A percentile compares a stretch with the other conserved stretches of the same genome.
These are phyloP conservation scores for Dryobotodes eremita DNA, from an alignment of 2,888 invertebrate genomes.

Conservation along the genomic window DNA sequence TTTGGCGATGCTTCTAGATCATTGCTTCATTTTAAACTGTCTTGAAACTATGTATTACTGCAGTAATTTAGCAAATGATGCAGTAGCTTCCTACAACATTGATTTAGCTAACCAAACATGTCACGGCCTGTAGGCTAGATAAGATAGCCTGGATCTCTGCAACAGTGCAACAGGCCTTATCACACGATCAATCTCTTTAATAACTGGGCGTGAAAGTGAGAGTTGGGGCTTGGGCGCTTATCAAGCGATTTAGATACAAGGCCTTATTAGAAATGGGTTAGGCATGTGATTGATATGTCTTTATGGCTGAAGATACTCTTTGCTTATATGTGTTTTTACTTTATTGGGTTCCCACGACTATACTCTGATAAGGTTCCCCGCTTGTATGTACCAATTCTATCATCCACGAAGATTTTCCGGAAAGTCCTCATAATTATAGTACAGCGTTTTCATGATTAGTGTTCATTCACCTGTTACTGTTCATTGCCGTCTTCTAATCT, in stretches of 20 bases:
- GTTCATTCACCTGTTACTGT: too few relatives aligned
- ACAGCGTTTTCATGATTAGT: too few relatives aligned
- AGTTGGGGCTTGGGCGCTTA: constrained; percentile 33
- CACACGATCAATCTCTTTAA: constrained; percentile 33
- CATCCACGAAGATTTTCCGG: not conserved
- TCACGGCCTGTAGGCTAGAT: constrained; percentile 51
- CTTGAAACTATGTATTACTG: not conserved
- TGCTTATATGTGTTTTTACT: not conserved
- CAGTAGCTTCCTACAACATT: constrained; percentile 56
- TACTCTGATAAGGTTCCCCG: not conserved
- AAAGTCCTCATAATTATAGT: too few relatives aligned
- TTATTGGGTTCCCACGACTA: not conserved
- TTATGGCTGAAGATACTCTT: not conserved
- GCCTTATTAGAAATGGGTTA: constrained; percentile 33
- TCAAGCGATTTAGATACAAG: constrained; percentile 22
- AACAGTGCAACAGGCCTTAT: constrained; percentile 40
- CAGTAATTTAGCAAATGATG: constrained; percentile 40
- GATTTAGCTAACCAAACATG: constrained; percentile 59
- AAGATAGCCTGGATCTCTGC: constrained; percentile 62
- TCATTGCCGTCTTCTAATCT: too few relatives aligned
- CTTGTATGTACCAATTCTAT: not conserved
- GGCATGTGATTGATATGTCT: constrained; percentile 12
- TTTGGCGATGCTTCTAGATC: not conserved
- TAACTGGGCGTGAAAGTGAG: constrained; percentile 43
- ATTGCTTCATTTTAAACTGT: not conserved